Percentiles rank a stretch among this genome's conserved stretches.
Evolutionary conservation across 2,888 invertebrate genomes (phyloP).

Genomic region (Ornithoptera priamus): DNA sequence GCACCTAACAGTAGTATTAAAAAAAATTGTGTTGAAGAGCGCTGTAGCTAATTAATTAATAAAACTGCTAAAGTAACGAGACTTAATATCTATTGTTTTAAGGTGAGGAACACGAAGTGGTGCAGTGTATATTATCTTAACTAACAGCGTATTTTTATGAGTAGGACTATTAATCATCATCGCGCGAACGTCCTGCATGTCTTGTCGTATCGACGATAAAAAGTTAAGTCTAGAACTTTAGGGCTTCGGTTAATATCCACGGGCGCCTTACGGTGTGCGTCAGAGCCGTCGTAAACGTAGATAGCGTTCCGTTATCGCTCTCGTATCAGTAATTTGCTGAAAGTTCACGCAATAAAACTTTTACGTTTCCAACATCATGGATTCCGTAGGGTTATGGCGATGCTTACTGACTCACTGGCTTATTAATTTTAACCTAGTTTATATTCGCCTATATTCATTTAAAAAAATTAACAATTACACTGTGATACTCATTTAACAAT

Average conservation of each 20-base stretch:
- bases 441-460: neutral
- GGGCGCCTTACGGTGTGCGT: constrained; percentile 19
- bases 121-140: no score
- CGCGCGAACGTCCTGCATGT: no score
- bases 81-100: no score
- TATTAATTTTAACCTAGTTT: neutral
- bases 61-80: no score
- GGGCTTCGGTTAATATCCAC: constrained; percentile 3
- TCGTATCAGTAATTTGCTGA: constrained; percentile 19
- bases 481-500: neutral
- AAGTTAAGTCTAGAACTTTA: neutral
- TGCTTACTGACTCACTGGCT: neutral
- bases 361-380: constrained; percentile 3
- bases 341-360: constrained; percentile 28
- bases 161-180: no score
- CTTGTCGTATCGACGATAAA: neutral
- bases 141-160: no score
- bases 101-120: no score
- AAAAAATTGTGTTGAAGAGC: no score
- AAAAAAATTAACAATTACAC: neutral
- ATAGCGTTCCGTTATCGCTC: constrained; percentile 22
- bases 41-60: no score
- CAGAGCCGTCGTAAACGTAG: constrained; percentile 19
- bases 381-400: neutral
- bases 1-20: no score